A percentile compares a stretch with the other conserved stretches of the same genome.
Evolutionary conservation across 2,888 invertebrate genomes (phyloP).

Genomic region (Clostera curtula): DNA sequence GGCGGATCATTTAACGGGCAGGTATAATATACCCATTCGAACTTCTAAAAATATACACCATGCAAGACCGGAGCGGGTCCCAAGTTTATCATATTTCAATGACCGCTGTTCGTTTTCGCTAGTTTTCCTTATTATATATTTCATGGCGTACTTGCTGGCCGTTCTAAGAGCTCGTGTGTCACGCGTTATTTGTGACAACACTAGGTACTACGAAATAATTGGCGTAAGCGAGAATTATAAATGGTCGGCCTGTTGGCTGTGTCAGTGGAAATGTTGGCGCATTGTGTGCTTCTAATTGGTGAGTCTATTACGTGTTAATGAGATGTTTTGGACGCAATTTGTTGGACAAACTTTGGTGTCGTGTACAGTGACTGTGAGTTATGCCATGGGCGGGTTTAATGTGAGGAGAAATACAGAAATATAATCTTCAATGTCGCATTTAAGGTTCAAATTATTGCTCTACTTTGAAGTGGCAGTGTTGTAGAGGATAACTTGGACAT

Average conservation of each 20-base stretch:
- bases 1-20: too few species aligned
- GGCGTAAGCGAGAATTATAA: slow-evolving; percentile 33
- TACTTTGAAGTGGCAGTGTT: too few species aligned
- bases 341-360: background rate
- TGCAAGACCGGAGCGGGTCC: too few species aligned
- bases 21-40: too few species aligned
- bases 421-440: too few species aligned
- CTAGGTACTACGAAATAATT: slow-evolving; percentile 33
- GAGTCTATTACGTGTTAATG: slow-evolving; percentile 27
- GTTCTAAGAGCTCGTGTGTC: slow-evolving; percentile 24
- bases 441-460: too few species aligned
- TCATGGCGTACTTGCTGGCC: slow-evolving; percentile 5
- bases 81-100: too few species aligned
- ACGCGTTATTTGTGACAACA: slow-evolving; percentile 32
- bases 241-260: slow-evolving; percentile 20
- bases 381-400: background rate
- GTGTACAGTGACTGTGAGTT: background rate
- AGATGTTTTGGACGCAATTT: slow-evolving; percentile 4
- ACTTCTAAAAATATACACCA: too few species aligned
- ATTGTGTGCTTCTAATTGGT: slow-evolving; percentile 37
- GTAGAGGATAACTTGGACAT: too few species aligned
- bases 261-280: slow-evolving; percentile 30
- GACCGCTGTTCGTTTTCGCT: too few species aligned
- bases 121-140: too few species aligned
- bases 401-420: too few species aligned